Percentiles rank a stretch among this genome's conserved stretches.
phyloP scores from a whole-genome alignment of 92 coral and sea anemone genomes.

The Muricea muricata region DNA sequence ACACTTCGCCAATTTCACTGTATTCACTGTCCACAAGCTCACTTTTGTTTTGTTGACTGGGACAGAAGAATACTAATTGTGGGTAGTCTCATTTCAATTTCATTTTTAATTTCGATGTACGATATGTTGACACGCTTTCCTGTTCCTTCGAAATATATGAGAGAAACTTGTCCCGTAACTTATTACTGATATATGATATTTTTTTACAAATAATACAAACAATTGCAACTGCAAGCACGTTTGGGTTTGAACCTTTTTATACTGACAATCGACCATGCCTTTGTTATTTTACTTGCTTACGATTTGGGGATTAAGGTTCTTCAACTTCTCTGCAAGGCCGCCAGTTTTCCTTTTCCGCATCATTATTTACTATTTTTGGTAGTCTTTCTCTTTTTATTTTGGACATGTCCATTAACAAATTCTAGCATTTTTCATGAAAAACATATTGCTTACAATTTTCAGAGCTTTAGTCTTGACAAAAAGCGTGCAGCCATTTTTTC shows the following conservation, averaged over 20 bases:
- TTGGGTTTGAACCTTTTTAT: neutral
- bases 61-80: no score
- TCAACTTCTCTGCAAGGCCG: neutral
- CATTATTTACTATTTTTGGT: slow-evolving; percentile 4
- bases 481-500: neutral
- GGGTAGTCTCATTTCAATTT: no score
- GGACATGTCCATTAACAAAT: slow-evolving; percentile 10
- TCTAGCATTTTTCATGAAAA: neutral
- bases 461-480: neutral
- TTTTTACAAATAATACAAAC: slow-evolving; percentile 28
- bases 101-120: no score
- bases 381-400: neutral
- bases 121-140: no score
- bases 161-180: no score
- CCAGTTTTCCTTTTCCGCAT: neutral
- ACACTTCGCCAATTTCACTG: neutral
- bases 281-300: no score
- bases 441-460: slow-evolving; percentile 1
- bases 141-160: no score
- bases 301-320: neutral
- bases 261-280: neutral
- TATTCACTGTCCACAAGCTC: neutral
- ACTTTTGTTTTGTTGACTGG: no score
- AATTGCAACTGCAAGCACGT: slow-evolving; percentile 17
- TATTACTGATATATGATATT: slow-evolving; percentile 3